These are phyloP conservation scores for Archaeoteleia sp. DNA, from an alignment of 2,888 invertebrate species.

Conservation along the genomic window DNA sequence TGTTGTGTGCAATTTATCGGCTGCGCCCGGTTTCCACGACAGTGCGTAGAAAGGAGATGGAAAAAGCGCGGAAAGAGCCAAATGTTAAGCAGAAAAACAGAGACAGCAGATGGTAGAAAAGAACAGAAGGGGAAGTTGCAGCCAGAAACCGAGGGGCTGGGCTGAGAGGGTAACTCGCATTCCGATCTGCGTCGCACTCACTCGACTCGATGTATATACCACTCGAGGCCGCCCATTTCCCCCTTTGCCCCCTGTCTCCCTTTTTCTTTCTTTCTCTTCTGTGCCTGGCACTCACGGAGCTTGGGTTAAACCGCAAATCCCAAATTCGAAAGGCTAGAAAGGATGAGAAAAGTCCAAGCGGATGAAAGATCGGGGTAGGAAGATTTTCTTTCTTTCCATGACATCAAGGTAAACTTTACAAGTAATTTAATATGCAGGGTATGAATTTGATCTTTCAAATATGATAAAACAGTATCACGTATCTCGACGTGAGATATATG, in stretches of 20 bases:
- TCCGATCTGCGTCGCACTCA: slow-evolving; percentile 1
- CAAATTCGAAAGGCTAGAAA: slow-evolving; percentile 3
- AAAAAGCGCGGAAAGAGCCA: slow-evolving; percentile 55
- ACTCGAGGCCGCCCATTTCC: slow-evolving; percentile 2
- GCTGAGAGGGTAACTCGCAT: slow-evolving; percentile 7
- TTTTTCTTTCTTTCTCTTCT: neutral
- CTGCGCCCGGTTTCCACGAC: slow-evolving; percentile 16
- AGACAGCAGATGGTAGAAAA: slow-evolving; percentile 54
- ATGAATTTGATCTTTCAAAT: no score
- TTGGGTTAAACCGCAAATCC: slow-evolving; percentile 1
- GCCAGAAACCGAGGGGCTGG: slow-evolving; percentile 4
- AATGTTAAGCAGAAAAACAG: slow-evolving; percentile 11
- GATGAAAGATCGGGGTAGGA: neutral
- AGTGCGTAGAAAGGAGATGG: slow-evolving; percentile 7
- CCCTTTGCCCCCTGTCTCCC: neutral
- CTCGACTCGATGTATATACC: neutral
- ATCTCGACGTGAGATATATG: no score
- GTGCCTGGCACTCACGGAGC: neutral
- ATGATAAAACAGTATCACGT: no score
- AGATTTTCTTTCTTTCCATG: neutral
- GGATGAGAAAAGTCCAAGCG: neutral
- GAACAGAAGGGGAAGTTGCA: slow-evolving; percentile 3
- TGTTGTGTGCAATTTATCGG: slow-evolving; percentile 36
- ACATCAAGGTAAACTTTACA: no score
- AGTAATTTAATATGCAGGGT: no score